These are phyloP conservation scores for Zootermopsis nevadensis DNA, from an alignment of 2,888 invertebrate species.

Conservation along the genomic window DNA sequence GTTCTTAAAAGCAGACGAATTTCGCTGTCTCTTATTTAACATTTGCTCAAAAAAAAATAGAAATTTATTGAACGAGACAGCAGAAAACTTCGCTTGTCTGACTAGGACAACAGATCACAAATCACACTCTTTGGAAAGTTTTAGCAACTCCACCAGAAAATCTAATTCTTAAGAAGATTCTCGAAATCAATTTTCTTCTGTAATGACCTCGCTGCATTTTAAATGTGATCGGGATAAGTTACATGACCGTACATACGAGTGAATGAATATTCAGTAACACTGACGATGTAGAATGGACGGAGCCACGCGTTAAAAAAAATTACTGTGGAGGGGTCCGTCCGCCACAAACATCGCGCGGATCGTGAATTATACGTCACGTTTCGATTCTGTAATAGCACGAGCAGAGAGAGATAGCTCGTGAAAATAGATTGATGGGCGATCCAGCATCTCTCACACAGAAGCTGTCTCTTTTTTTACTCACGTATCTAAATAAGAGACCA, in stretches of 20 bases:
- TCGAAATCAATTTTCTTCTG: background rate
- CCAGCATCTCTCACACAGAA: background rate
- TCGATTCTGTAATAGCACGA: background rate
- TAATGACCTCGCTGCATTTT: background rate
- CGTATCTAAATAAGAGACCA: background rate
- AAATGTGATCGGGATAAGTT: background rate
- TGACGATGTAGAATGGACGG: background rate
- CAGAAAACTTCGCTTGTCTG: too few species aligned
- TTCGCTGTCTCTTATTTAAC: too few species aligned
- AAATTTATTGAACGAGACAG: too few species aligned
- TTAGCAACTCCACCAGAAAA: too few species aligned
- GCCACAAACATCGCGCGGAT: background rate
- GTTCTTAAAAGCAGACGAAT: too few species aligned
- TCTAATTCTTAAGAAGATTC: too few species aligned
- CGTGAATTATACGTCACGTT: conserved; percentile 11
- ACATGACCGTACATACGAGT: conserved; percentile 3
- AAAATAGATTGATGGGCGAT: background rate
- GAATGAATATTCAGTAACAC: background rate
- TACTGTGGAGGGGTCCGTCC: background rate
- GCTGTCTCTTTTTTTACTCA: background rate
- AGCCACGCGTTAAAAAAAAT: background rate
- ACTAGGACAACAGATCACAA: too few species aligned
- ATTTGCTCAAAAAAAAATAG: too few species aligned
- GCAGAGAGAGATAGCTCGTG: background rate
- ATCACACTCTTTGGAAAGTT: too few species aligned